Conservation (phyloP, 2,797 vertebrate genomes). For the Pagetopsis macropterus region DNA sequence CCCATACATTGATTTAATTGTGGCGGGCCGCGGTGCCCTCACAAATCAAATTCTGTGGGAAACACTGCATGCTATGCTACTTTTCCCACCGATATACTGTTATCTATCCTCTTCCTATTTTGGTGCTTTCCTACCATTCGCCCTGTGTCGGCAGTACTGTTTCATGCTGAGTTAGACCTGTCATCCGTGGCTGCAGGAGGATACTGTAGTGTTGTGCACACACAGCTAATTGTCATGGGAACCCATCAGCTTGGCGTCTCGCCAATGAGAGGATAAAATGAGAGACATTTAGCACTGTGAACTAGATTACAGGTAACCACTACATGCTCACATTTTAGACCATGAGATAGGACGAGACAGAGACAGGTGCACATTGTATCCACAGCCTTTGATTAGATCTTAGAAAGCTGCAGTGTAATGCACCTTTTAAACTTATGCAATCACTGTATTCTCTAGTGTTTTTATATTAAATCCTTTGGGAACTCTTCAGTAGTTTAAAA, state of each 20-base stretch:
- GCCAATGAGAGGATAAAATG: slow-evolving; percentile 38
- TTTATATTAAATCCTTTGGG: slow-evolving; percentile 6
- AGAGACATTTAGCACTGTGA: slow-evolving; percentile 34
- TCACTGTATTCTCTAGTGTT: slow-evolving; percentile 26
- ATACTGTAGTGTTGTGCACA: slow-evolving; percentile 36
- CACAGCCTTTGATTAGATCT: background rate
- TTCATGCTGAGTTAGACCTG: slow-evolving; percentile 12
- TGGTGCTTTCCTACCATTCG: background rate
- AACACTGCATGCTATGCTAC: background rate
- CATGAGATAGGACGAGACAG: background rate
- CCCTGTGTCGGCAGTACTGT: background rate
- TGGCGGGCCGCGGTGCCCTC: too few species aligned
- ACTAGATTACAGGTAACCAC: slow-evolving; percentile 36
- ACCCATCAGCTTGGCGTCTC: slow-evolving; percentile 39
- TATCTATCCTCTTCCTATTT: slow-evolving; percentile 11
- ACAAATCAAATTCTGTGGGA: too few species aligned
- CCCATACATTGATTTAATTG: too few species aligned
- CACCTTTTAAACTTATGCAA: background rate
- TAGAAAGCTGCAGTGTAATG: slow-evolving; percentile 26
- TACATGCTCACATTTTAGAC: slow-evolving; percentile 31
- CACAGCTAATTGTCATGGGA: slow-evolving; percentile 61
- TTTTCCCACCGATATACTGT: background rate
- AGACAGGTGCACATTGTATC: background rate
- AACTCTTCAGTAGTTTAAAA: slow-evolving; percentile 20
- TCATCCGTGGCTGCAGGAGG: slow-evolving; percentile 34